Evolutionary conservation across 2,888 invertebrate species (phyloP), one percentile per base, ranked within the genome.

Genomic region (Philereme vetulata): DNA sequence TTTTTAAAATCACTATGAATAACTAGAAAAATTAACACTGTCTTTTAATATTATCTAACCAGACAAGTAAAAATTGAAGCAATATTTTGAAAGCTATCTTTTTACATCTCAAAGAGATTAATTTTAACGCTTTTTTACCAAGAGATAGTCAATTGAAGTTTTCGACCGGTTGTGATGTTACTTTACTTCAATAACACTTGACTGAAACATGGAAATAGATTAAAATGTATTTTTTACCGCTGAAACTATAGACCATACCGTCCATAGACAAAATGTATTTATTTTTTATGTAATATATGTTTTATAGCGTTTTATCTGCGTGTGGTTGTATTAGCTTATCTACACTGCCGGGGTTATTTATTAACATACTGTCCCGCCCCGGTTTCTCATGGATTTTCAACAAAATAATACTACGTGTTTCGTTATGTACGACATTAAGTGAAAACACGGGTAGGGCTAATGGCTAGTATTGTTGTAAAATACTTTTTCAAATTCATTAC

Each of bases 231-330:
- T 86, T 86, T 89, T 81, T 86, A 88, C 85, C 83, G 81, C 80
- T 68, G 74, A 76, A 62, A 72, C 65, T 67, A 72, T 82, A 84
- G 84, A 79, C 76, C 82, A 85, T 80, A 90, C 91, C 91, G 91
- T 91, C 91, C 91, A 90, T 83, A 86, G 83, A 85, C 81, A 84
- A 79, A 79, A 80, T 21, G 78, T 87, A 89, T 89, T 90, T 90
- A 90, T 88, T 90, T 91, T 86, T 75, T 76, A 75, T 72, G 70
- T 74, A 76, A 71, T 72, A 72, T 72, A 72, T 74, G 71, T 71
- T 76, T 71, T 65, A 67, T 64, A 64, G 38, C 8, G 7, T 62
- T 55, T 54, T 51, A 9, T 55, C 9, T 55, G 62, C 47, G 51
- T 58, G 54, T 52, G 43, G 34, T 21, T 21, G 21, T 21, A 21